Evolutionary conservation across 2,888 invertebrate species (phyloP).

Genomic region (Ennomos fuscantarius): DNA sequence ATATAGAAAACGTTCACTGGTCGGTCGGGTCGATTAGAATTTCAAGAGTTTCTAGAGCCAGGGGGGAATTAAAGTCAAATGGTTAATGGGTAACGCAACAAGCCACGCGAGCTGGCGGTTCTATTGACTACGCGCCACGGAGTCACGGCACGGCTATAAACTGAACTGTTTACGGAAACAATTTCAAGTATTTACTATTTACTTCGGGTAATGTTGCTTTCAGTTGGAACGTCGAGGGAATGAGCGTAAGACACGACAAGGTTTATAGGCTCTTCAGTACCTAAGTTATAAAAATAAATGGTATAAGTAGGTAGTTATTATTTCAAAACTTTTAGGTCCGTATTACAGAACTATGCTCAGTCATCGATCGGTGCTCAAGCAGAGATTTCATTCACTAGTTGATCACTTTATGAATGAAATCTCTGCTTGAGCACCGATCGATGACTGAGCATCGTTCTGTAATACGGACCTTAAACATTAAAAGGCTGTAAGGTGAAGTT

Average conservation of each 20-base stretch:
- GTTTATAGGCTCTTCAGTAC: background rate
- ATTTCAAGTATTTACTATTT: constrained; percentile 30
- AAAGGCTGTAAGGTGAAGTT: no score
- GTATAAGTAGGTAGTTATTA: no score
- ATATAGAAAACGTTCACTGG: constrained; percentile 4
- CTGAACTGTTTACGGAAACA: constrained; percentile 34
- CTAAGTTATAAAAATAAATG: no score
- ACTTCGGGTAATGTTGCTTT: constrained; percentile 18
- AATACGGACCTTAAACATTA: no score
- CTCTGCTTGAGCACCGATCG: no score
- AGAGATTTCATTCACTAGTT: no score
- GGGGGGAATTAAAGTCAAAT: constrained; percentile 19
- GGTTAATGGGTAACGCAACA: constrained; percentile 10
- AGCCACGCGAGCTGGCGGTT: constrained; percentile 16
- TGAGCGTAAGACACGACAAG: constrained; percentile 10
- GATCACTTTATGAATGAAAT: no score
- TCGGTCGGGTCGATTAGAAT: constrained; percentile 14
- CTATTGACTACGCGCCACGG: constrained; percentile 25
- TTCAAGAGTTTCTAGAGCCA: constrained; percentile 15
- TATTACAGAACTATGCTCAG: no score
- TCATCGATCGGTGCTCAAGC: no score
- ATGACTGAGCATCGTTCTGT: no score
- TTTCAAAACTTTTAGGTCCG: no score
- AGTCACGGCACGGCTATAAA: constrained; percentile 33
- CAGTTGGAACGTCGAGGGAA: constrained; percentile 12